Evolutionary conservation across 2,797 vertebrate species (phyloP).

Genomic region (Fistularia commersonii): DNA sequence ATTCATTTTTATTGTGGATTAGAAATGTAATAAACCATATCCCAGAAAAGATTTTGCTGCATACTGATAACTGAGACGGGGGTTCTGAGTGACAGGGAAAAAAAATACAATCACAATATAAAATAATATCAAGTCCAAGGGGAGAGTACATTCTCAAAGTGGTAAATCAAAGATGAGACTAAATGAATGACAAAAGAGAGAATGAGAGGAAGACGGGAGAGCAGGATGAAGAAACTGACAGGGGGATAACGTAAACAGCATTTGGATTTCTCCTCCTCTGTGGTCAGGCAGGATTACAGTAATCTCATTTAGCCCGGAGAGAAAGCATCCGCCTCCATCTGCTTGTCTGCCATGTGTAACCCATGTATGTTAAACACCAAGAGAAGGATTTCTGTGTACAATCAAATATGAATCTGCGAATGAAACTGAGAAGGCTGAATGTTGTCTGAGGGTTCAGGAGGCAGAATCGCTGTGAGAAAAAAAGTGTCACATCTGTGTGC

Average conservation of each 20-base stretch:
- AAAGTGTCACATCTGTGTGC: neutral
- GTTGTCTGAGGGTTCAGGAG: neutral
- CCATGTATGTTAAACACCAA: neutral
- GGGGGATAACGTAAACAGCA: slow-evolving; percentile 29
- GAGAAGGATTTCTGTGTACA: slow-evolving; percentile 4
- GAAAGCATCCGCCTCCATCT: neutral
- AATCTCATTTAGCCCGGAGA: slow-evolving; percentile 42
- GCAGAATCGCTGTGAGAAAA: too few species aligned
- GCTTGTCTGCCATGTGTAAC: slow-evolving; percentile 21
- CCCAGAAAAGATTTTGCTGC: too few species aligned
- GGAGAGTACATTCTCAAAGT: too few species aligned
- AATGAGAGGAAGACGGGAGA: slow-evolving; percentile 7
- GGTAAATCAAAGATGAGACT: too few species aligned
- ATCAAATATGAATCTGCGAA: slow-evolving; percentile 7
- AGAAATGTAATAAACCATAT: too few species aligned
- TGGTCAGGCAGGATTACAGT: slow-evolving; percentile 50
- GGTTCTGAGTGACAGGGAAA: too few species aligned
- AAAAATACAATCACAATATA: too few species aligned
- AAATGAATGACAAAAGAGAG: neutral
- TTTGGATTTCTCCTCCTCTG: slow-evolving; percentile 38
- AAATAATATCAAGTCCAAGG: too few species aligned
- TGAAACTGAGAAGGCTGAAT: slow-evolving; percentile 29
- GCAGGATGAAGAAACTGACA: slow-evolving; percentile 4
- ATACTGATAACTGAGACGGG: too few species aligned
- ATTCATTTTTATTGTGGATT: too few species aligned